Percentiles rank a stretch among this genome's conserved stretches.
Conservation (phyloP, 2,113 vertebrate species). For the Promerops cafer region DNA sequence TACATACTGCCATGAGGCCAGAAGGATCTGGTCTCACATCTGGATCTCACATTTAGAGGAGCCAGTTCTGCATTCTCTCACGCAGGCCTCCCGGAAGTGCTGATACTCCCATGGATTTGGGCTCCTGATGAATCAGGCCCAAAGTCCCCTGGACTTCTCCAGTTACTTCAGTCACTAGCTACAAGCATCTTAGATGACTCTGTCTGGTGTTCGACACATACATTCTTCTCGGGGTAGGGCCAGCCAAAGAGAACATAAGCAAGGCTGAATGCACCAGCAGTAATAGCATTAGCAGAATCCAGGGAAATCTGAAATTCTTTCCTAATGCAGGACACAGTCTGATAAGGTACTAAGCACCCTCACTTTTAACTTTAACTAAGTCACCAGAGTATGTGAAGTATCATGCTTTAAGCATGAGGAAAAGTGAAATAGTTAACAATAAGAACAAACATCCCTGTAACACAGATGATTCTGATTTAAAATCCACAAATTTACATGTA, state of each 20-base stretch:
- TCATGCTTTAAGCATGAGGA: not conserved
- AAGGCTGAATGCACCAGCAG: slow-evolving; percentile 39
- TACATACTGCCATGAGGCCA: not conserved
- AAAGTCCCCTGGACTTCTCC: not conserved
- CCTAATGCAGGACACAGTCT: not conserved
- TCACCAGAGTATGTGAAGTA: not conserved
- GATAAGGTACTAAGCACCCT: not conserved
- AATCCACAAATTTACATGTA: not conserved
- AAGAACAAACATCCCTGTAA: not conserved
- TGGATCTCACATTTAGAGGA: not conserved
- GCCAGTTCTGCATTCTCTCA: not conserved
- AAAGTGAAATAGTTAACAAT: not conserved
- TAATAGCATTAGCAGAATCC: slow-evolving; percentile 50
- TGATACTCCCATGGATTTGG: not conserved
- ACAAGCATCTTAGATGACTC: not conserved
- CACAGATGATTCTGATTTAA: not conserved
- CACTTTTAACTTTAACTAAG: not conserved
- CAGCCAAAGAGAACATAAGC: slow-evolving; percentile 37
- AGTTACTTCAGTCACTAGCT: not conserved
- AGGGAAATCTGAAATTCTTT: slow-evolving; percentile 63
- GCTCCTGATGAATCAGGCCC: not conserved
- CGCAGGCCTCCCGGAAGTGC: not conserved
- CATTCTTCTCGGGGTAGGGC: not conserved
- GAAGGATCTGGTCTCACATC: not conserved
- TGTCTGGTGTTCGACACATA: not conserved